A percentile compares a stretch with the other conserved stretches of the same genome.
These are phyloP conservation scores for Tachysurus fulvidraco DNA, from an alignment of 2,113 vertebrate genomes.

Conservation along the genomic window DNA sequence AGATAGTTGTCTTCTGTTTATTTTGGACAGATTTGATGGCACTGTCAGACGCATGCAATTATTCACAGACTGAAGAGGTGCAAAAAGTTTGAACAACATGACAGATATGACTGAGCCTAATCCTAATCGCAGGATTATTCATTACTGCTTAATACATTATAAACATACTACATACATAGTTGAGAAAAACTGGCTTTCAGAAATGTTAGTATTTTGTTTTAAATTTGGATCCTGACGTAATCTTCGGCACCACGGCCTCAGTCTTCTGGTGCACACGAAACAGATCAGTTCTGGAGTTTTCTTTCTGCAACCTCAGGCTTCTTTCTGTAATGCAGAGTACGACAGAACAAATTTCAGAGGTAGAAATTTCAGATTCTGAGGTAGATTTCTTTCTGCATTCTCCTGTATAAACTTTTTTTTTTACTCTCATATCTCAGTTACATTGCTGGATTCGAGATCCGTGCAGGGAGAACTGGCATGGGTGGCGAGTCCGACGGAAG, in stretches of 20 bases:
- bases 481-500: constrained; percentile 96
- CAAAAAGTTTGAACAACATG: not conserved
- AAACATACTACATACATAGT: not conserved
- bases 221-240: not conserved
- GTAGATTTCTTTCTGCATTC: constrained; percentile 57
- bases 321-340: not conserved
- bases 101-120: not conserved
- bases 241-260: not conserved
- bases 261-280: not conserved
- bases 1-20: not conserved
- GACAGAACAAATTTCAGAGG: too few species aligned
- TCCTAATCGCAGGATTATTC: not conserved
- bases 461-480: constrained; percentile 96
- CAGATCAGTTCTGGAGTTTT: not conserved
- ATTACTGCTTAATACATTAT: not conserved
- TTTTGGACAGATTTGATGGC: not conserved
- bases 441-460: constrained; percentile 94
- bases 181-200: not conserved
- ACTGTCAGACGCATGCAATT: not conserved
- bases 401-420: constrained; percentile 58
- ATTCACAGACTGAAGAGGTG: not conserved
- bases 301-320: not conserved
- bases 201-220: not conserved
- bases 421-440: constrained; percentile 76
- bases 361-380: too few species aligned